Evolutionary conservation across 1,140 invertebrate species (phyloP).

Genomic region (Metopolophium dirhodum): DNA sequence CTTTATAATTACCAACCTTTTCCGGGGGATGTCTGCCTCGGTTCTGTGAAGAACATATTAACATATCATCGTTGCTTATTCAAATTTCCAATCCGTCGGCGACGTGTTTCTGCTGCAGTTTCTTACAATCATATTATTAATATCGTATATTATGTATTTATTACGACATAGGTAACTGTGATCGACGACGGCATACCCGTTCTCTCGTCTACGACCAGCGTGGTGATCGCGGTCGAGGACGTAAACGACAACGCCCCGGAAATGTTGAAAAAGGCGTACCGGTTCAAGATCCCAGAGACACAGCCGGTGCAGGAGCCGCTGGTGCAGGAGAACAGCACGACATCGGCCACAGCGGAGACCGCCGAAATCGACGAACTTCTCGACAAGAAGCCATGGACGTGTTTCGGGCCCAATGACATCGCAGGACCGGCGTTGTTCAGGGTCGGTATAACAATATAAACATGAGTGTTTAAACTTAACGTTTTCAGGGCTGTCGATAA

Average conservation of each 20-base stretch:
- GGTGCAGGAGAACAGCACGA: conserved; percentile 41
- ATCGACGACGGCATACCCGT: conserved; percentile 79
- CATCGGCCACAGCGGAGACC: background rate
- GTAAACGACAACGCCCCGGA: conserved; percentile 84
- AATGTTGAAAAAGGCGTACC: conserved; percentile 83
- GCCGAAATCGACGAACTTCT: conserved; percentile 14
- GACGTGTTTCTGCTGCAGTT: background rate
- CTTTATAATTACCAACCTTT: background rate
- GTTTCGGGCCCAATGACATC: conserved; percentile 59
- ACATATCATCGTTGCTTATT: background rate
- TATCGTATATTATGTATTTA: background rate
- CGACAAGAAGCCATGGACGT: conserved; percentile 64
- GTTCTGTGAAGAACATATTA: background rate
- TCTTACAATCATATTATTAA: background rate
- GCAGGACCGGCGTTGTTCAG: conserved; percentile 60
- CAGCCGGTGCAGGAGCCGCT: conserved; percentile 59
- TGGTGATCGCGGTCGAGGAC: conserved; percentile 82
- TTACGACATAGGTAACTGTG: conserved; percentile 71
- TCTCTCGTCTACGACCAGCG: conserved; percentile 81
- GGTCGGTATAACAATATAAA: conserved; percentile 57
- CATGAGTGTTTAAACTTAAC: background rate
- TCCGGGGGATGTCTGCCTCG: background rate
- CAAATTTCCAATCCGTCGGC: background rate
- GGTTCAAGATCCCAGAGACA: conserved; percentile 75
- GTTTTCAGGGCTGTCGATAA: background rate